Evolutionary conservation across 2,888 invertebrate species (phyloP).

Genomic region (Nymphalis polychloros): DNA sequence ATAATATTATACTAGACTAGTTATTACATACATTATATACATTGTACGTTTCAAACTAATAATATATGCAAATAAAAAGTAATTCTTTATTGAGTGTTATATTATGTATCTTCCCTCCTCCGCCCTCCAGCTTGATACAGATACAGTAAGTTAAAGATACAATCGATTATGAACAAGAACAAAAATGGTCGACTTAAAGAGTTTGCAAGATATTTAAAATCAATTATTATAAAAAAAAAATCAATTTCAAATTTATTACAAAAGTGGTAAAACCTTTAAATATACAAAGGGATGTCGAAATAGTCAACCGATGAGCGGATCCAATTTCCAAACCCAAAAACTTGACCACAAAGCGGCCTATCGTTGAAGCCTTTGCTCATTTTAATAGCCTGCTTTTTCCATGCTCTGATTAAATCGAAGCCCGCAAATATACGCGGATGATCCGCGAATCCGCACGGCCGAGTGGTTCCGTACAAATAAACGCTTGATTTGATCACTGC

Average conservation of each 20-base stretch:
- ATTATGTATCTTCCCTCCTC: no score
- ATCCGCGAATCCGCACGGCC: constrained; percentile 47
- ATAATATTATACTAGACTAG: no score
- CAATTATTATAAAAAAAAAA: no score
- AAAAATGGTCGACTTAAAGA: no score
- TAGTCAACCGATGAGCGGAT: constrained; percentile 16
- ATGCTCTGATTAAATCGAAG: constrained; percentile 44
- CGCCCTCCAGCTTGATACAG: no score
- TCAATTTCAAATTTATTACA: not conserved
- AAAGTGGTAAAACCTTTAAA: not conserved
- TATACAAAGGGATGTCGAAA: constrained; percentile 7
- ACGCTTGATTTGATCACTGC: constrained; percentile 64
- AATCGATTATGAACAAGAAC: no score
- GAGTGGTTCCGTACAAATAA: constrained; percentile 63
- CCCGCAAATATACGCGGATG: constrained; percentile 43
- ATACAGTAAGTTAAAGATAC: no score
- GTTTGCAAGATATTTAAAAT: no score
- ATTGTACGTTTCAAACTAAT: no score
- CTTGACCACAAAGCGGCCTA: constrained; percentile 38
- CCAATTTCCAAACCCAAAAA: constrained; percentile 29
- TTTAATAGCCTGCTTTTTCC: constrained; percentile 39
- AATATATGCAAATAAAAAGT: no score
- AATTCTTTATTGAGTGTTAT: no score
- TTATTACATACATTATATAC: no score
- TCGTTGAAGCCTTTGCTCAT: constrained; percentile 34